phyloP scores from a whole-genome alignment of 2,797 vertebrate genomes.

The Limosa lapponica region DNA sequence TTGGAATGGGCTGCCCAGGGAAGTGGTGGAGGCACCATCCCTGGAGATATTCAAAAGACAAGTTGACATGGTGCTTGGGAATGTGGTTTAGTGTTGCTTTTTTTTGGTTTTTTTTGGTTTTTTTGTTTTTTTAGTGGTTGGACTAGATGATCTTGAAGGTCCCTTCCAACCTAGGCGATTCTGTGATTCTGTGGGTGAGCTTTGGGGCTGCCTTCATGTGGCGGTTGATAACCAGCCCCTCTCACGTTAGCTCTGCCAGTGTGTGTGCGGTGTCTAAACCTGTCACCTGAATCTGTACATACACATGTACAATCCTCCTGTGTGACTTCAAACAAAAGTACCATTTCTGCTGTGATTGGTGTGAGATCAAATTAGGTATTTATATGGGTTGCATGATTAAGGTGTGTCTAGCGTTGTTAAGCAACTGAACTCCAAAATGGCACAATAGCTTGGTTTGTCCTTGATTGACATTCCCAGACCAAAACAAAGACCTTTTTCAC shows the following conservation, averaged over 20 bases:
- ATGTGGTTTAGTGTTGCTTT: too few species aligned
- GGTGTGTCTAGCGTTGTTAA: background rate
- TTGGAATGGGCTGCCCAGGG: too few species aligned
- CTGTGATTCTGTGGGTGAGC: too few species aligned
- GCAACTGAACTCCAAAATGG: background rate
- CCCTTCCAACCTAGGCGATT: too few species aligned
- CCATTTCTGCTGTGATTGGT: background rate
- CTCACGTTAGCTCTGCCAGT: accelerated
- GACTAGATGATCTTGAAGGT: too few species aligned
- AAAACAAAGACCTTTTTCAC: background rate
- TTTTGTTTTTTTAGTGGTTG: too few species aligned
- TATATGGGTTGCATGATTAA: background rate
- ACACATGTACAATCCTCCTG: background rate
- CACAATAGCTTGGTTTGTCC: background rate
- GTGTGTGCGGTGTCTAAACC: background rate
- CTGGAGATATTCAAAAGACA: too few species aligned
- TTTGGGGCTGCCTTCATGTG: background rate
- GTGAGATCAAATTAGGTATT: background rate
- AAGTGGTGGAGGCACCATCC: too few species aligned
- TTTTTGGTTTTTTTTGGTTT: too few species aligned
- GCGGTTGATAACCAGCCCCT: background rate
- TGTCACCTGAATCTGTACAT: background rate
- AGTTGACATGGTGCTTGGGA: too few species aligned
- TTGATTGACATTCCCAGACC: background rate
- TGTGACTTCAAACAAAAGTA: background rate